Percentiles rank a stretch among this genome's conserved stretches.
These are phyloP conservation scores for Drosophila nannoptera DNA, from an alignment of 1,140 invertebrate genomes.

Conservation along the genomic window DNA sequence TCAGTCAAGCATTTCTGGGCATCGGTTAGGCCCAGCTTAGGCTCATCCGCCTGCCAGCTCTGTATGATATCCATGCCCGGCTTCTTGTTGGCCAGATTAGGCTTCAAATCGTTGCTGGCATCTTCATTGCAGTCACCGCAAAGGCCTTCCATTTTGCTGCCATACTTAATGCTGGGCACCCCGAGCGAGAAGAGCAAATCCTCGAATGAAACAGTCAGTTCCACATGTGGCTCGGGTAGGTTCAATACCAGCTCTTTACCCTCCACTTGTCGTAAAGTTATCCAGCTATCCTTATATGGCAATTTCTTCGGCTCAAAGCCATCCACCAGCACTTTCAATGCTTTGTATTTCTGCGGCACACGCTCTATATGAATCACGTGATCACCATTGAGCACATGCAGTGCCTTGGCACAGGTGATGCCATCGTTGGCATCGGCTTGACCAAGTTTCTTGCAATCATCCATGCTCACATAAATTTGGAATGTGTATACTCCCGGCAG, in stretches of 20 bases:
- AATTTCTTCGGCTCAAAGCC: conserved; percentile 79
- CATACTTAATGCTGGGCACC: conserved; percentile 87
- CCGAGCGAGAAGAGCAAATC: conserved; percentile 82
- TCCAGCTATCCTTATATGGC: conserved; percentile 81
- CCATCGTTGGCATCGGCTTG: conserved; percentile 36
- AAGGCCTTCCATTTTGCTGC: conserved; percentile 86
- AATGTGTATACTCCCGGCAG: conserved; percentile 82
- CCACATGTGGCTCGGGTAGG: conserved; percentile 80
- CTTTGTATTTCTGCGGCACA: conserved; percentile 47
- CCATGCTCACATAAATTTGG: conserved; percentile 79
- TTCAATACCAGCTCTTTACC: conserved; percentile 80
- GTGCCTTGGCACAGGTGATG: conserved; percentile 62
- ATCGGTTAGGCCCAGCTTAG: conserved; percentile 69
- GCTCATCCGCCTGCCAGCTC: conserved; percentile 82
- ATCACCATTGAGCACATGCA: conserved; percentile 83
- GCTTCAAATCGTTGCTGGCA: conserved; percentile 82
- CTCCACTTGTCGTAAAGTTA: conserved; percentile 77
- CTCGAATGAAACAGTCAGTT: conserved; percentile 80
- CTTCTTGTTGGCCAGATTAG: conserved; percentile 79
- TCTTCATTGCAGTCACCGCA: conserved; percentile 89
- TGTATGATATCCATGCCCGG: conserved; percentile 80
- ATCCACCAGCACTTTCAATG: conserved; percentile 66
- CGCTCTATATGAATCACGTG: conserved; percentile 83
- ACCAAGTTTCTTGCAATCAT: conserved; percentile 69
- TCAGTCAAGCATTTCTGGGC: conserved; percentile 69